phyloP scores from a whole-genome alignment of 2,113 vertebrate genomes.

The Triplophysa dalaica region DNA sequence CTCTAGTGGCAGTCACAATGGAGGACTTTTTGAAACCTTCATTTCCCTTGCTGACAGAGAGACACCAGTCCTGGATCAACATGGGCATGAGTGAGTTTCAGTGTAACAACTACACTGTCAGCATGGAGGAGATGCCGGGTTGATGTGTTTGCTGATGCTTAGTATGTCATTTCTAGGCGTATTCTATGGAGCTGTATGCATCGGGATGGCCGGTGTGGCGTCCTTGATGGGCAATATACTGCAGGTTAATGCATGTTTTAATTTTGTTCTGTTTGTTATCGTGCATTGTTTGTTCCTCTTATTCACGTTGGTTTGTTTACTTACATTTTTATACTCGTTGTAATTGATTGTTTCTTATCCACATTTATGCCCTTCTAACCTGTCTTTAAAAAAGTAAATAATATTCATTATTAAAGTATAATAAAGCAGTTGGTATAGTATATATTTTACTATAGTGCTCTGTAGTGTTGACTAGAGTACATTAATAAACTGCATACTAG shows the following conservation, averaged over 20 bases:
- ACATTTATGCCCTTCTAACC: too few relatives aligned
- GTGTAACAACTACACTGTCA: not conserved
- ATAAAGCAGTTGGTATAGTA: too few relatives aligned
- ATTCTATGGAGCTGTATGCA: slow-evolving; percentile 85
- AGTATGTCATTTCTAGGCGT: slow-evolving; percentile 74
- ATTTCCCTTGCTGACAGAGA: slow-evolving; percentile 71
- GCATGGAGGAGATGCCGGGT: not conserved
- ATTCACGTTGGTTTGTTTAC: too few relatives aligned
- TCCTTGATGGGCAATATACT: slow-evolving; percentile 86
- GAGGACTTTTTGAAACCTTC: slow-evolving; percentile 81
- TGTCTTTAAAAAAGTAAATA: too few relatives aligned
- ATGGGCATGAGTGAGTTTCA: slow-evolving; percentile 84
- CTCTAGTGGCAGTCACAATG: slow-evolving; percentile 85
- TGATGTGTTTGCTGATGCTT: not conserved
- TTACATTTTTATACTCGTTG: too few relatives aligned
- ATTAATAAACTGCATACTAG: too few relatives aligned
- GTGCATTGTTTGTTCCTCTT: too few relatives aligned
- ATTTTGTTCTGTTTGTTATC: too few relatives aligned
- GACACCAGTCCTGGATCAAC: slow-evolving; percentile 80
- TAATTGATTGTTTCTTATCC: too few relatives aligned
- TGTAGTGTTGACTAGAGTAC: too few relatives aligned
- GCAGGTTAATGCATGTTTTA: slow-evolving; percentile 75
- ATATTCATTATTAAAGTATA: too few relatives aligned
- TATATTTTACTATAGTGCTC: too few relatives aligned
- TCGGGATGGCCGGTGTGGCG: slow-evolving; percentile 91